A percentile compares a stretch with the other conserved stretches of the same genome.
phyloP scores from a whole-genome alignment of 92 coral and sea anemone genomes.

The Paragorgia papillata region DNA sequence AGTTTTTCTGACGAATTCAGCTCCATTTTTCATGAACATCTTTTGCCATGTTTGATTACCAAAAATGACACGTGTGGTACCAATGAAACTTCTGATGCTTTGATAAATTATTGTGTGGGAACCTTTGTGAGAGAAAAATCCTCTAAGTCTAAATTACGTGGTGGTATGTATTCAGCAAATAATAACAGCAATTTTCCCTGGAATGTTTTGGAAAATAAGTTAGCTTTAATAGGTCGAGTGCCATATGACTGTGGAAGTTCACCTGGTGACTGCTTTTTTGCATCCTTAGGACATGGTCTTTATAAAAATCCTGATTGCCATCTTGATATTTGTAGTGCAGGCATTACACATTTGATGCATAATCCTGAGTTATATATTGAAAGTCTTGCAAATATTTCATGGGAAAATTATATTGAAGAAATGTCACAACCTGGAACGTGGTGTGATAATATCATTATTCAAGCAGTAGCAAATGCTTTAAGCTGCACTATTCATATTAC shows the following conservation, averaged over 20 bases:
- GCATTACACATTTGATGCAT: slow-evolving; percentile 51
- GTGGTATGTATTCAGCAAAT: slow-evolving; percentile 47
- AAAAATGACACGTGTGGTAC: slow-evolving; percentile 39
- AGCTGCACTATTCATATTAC: too few species aligned
- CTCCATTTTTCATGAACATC: slow-evolving; percentile 36
- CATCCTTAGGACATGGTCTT: slow-evolving; percentile 57
- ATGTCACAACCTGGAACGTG: too few species aligned
- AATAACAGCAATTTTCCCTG: slow-evolving; percentile 38
- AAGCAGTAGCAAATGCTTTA: too few species aligned
- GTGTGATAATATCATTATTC: too few species aligned
- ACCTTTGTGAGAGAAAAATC: slow-evolving; percentile 29
- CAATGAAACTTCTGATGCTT: slow-evolving; percentile 23
- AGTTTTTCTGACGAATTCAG: slow-evolving; percentile 40
- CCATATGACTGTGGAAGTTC: slow-evolving; percentile 59
- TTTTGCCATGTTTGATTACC: slow-evolving; percentile 26
- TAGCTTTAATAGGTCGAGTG: slow-evolving; percentile 43
- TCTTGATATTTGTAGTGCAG: slow-evolving; percentile 18
- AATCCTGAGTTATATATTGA: too few species aligned
- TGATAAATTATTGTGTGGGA: slow-evolving; percentile 43
- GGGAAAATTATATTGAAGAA: too few species aligned
- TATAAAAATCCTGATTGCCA: slow-evolving; percentile 21
- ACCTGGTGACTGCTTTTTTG: slow-evolving; percentile 66
- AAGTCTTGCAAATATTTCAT: too few species aligned
- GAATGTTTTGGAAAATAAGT: slow-evolving; percentile 45
- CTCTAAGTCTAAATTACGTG: slow-evolving; percentile 33